These are phyloP conservation scores for Lophotriccus pileatus DNA, from an alignment of 2,797 vertebrate genomes.

Conservation along the genomic window DNA sequence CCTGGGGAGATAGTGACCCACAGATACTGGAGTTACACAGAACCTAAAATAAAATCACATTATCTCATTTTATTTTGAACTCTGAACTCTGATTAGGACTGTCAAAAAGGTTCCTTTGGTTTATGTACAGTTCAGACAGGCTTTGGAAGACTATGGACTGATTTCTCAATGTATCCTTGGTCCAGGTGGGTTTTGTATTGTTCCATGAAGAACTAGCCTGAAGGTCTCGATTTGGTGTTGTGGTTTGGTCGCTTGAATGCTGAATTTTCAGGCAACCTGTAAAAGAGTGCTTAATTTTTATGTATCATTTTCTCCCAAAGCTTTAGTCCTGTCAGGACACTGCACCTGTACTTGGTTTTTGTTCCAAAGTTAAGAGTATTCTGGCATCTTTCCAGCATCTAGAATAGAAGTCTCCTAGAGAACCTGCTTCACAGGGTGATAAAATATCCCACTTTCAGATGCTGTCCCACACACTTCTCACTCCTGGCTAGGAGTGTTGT, in stretches of 20 bases:
- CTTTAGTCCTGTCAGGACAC: neutral
- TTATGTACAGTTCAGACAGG: neutral
- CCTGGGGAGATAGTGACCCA: neutral
- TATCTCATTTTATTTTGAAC: neutral
- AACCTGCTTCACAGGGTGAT: neutral
- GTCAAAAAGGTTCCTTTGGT: neutral
- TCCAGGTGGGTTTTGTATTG: neutral
- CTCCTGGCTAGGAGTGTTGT: neutral
- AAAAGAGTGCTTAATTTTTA: neutral
- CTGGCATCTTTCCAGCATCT: neutral
- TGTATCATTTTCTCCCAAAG: neutral
- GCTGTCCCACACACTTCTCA: neutral
- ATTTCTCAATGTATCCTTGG: neutral
- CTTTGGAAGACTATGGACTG: neutral
- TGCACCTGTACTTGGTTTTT: neutral
- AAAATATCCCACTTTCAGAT: neutral
- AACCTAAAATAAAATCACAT: neutral
- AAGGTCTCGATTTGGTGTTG: neutral
- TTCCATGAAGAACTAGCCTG: neutral
- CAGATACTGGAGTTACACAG: neutral
- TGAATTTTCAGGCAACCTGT: neutral
- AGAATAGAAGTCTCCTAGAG: neutral
- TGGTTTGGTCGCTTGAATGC: neutral
- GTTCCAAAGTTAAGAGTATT: neutral
- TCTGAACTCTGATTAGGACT: neutral